phyloP scores from a whole-genome alignment of 2,797 vertebrate genomes.

The Molothrus aeneus region DNA sequence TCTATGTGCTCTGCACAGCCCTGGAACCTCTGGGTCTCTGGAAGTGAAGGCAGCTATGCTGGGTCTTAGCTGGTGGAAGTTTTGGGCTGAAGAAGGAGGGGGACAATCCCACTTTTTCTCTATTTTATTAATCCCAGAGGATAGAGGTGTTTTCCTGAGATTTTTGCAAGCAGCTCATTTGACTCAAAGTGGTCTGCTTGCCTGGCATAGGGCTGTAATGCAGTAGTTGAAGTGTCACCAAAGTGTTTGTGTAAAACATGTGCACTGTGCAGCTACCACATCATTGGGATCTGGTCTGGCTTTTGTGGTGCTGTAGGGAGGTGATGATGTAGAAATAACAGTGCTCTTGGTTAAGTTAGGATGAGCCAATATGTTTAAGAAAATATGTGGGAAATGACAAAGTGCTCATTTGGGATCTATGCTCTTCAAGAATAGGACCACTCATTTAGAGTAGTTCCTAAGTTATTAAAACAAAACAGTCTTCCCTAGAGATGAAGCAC shows the following conservation, averaged over 20 bases:
- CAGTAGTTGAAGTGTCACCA: background rate
- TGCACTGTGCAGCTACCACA: rapidly evolving
- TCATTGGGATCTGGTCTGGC: background rate
- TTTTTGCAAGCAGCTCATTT: background rate
- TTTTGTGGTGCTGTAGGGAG: background rate
- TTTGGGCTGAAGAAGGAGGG: background rate
- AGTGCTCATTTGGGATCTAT: background rate
- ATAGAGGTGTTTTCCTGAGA: background rate
- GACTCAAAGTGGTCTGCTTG: background rate
- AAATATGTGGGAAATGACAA: background rate
- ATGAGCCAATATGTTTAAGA: background rate
- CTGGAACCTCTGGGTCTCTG: background rate
- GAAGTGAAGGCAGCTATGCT: background rate
- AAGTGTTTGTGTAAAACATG: background rate
- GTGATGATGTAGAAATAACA: background rate
- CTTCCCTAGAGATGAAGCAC: background rate
- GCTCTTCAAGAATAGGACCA: background rate
- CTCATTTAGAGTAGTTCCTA: background rate
- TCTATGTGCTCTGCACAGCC: background rate
- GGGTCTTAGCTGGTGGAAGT: background rate
- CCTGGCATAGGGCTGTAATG: background rate
- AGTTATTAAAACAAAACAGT: background rate
- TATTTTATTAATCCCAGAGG: background rate
- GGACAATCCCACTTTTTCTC: background rate
- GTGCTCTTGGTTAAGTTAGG: background rate